A percentile compares a stretch with the other conserved stretches of the same genome.
Conservation (phyloP, 2,797 vertebrate species). For the Etheostoma nigrum region DNA sequence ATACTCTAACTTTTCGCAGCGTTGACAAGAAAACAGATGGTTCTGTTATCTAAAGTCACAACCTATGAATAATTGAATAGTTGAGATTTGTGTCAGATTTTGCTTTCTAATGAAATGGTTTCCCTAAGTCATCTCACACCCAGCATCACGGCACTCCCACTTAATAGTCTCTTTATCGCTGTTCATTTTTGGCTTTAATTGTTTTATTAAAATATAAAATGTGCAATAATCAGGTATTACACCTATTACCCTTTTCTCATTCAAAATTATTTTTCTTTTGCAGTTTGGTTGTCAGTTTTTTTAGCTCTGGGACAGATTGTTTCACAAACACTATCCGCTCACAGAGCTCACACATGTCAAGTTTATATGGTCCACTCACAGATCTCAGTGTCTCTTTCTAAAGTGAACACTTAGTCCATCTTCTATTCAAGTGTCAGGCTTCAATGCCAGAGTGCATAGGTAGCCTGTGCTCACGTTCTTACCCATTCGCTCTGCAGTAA, state of each 20-base stretch:
- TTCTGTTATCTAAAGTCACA: constrained; percentile 18
- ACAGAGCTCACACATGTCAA: constrained; percentile 26
- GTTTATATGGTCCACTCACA: constrained; percentile 23
- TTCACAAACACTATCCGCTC: constrained; percentile 12
- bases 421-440: constrained; percentile 9
- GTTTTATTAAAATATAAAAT: constrained; percentile 47
- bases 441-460: constrained; percentile 21
- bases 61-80: constrained; percentile 7
- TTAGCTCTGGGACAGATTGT: constrained; percentile 30
- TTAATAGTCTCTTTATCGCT: constrained; percentile 8
- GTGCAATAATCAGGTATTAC: constrained; percentile 66
- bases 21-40: not conserved
- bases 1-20: constrained; percentile 5
- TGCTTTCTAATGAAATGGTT: constrained; percentile 27
- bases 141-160: constrained; percentile 9
- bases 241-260: constrained; percentile 65
- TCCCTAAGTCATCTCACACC: constrained; percentile 10
- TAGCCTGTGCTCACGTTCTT: not conserved
- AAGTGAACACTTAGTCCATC: constrained; percentile 11
- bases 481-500: constrained; percentile 5
- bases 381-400: constrained; percentile 22
- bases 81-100: constrained; percentile 33
- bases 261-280: constrained; percentile 52
- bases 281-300: constrained; percentile 56
- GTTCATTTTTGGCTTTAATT: constrained; percentile 24